Evolutionary conservation across 2,888 invertebrate genomes (phyloP), one percentile per base, ranked within the genome.

Genomic region (Drosophila helvetica): DNA sequence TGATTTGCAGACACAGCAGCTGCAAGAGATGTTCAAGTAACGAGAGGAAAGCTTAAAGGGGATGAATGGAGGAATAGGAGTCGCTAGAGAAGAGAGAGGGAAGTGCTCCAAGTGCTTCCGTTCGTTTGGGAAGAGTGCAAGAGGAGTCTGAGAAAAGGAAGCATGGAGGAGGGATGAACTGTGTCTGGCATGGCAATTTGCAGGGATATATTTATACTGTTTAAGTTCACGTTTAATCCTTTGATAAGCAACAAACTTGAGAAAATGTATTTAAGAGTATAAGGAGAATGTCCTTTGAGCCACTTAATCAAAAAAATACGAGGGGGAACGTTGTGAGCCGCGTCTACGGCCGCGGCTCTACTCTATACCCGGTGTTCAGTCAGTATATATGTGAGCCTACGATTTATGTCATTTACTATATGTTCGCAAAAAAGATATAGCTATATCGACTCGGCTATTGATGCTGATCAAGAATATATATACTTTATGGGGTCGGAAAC

Each of bases 1-100:
- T 50, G 67, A 78, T 78, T 75, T 60, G 68, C 58, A 47, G 57
- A 58, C 59, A 45, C 46, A 60, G 38, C 53, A 60, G 56, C 54
- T 56, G 65, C 38, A 53, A 38, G 38, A n/a, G 7, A 38, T 15
- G 38, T 2, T 33, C 33, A 12, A 17, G 17, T 25, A 38, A 19
- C n/a, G 15, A 12, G 22, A 17, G 12, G 18, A 51, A n/a, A n/a
- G 18, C 63, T 46, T 15, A 10, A 18, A 12, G 22, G 18, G 3
- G n/a, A 30, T 22, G 38, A 42, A 47, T 22, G 9, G 18, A 47
- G 7, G 33, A 38, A 12, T 42, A 15, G 50, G 10, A 30, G 50
- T 22, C 9, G 19, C 10, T 18, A n/a, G n/a, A n/a, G 5, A 12
- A 7, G 17, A 15, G 48, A 27, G 19, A 27, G 12, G 6, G 19